A percentile compares a stretch with the other conserved stretches of the same genome.
phyloP scores from a whole-genome alignment of 1,140 invertebrate species.

The Trichomalopsis sarcophagae region DNA sequence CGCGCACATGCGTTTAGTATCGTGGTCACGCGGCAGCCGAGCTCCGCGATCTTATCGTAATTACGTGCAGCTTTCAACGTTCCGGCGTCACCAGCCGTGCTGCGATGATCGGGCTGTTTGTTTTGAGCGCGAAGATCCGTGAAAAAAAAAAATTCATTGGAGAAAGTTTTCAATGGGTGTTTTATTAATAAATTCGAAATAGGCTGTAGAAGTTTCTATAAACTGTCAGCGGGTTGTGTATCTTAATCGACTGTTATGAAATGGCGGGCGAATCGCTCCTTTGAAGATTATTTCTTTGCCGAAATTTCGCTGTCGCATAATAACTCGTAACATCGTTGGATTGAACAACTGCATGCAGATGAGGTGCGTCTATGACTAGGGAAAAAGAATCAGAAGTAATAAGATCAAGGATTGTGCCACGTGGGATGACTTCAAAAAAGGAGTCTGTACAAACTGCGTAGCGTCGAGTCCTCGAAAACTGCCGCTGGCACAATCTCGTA shows the following conservation, averaged over 20 bases:
- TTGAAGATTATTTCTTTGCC: no score
- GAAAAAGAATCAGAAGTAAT: constrained; percentile 23
- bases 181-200: no score
- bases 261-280: no score
- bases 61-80: constrained; percentile 44
- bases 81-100: not conserved
- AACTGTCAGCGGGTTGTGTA: no score
- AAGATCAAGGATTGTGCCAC: constrained; percentile 50
- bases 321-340: not conserved
- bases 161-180: not conserved
- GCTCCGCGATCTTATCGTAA: constrained; percentile 36
- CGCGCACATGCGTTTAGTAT: constrained; percentile 32
- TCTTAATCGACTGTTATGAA: no score
- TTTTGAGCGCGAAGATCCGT: constrained; percentile 4
- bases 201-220: no score
- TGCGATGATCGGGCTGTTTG: not conserved
- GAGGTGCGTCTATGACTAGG: not conserved
- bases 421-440: constrained; percentile 43
- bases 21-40: constrained; percentile 24
- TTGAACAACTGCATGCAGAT: not conserved
- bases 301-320: no score
- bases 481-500: not conserved
- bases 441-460: not conserved
- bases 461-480: constrained; percentile 23
- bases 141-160: not conserved